phyloP scores from a whole-genome alignment of 1,140 invertebrate genomes.

The Scaptomyza graminum region DNA sequence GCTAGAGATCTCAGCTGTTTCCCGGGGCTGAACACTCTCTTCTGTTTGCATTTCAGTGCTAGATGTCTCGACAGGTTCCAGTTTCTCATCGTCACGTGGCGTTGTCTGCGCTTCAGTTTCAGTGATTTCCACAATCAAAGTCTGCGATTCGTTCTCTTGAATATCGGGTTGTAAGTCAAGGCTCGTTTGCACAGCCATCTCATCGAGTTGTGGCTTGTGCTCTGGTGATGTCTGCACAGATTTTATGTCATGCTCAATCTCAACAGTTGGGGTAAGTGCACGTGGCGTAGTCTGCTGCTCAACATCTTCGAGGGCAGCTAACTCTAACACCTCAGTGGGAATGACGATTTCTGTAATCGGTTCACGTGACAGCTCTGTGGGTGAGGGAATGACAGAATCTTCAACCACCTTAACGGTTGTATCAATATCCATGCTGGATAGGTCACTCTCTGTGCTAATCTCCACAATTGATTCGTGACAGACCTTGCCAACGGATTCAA shows the following conservation, averaged over 20 bases:
- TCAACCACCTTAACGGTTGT: constrained; percentile 87
- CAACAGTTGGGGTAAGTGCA: constrained; percentile 27
- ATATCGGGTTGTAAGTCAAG: constrained; percentile 75
- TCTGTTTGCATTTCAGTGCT: constrained; percentile 80
- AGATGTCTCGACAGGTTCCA: constrained; percentile 25
- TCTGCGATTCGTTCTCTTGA: constrained; percentile 78
- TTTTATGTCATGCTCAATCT: constrained; percentile 83
- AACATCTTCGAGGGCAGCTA: constrained; percentile 84
- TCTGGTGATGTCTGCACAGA: constrained; percentile 87
- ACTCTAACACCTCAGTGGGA: constrained; percentile 86
- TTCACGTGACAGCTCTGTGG: constrained; percentile 67
- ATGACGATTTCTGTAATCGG: constrained; percentile 85
- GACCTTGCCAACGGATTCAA: constrained; percentile 55
- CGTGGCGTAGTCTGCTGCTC: constrained; percentile 84
- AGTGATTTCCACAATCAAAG: constrained; percentile 62
- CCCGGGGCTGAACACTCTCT: constrained; percentile 62
- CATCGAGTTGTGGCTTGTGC: constrained; percentile 79
- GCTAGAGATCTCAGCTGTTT: constrained; percentile 85
- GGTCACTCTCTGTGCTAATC: constrained; percentile 72
- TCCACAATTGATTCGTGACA: constrained; percentile 66
- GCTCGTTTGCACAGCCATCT: constrained; percentile 84
- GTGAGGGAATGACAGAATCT: constrained; percentile 84
- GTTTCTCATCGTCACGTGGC: constrained; percentile 42
- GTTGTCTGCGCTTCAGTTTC: constrained; percentile 80
- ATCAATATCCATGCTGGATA: constrained; percentile 84